Evolutionary conservation across 2,113 vertebrate genomes (phyloP).

Genomic region (Sturnus vulgaris): DNA sequence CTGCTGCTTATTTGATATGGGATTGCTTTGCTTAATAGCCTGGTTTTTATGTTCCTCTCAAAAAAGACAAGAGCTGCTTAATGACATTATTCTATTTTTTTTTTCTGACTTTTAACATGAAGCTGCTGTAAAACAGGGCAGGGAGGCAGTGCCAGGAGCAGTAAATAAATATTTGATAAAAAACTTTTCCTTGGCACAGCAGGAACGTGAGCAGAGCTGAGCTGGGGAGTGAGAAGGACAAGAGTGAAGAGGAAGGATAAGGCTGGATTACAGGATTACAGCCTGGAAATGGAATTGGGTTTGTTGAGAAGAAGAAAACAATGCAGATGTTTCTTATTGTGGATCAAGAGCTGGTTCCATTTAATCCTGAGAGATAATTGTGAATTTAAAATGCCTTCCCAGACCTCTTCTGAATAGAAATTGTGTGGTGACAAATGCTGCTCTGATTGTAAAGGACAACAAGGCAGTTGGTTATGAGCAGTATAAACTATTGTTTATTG

Average conservation of each 20-base stretch:
- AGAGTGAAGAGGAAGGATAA: not conserved
- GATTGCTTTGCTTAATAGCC: not conserved
- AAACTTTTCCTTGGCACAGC: not conserved
- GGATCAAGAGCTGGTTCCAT: not conserved
- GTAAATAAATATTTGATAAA: conserved; percentile 35
- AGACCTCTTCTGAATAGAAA: not conserved
- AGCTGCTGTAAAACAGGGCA: not conserved
- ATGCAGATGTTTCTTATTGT: not conserved
- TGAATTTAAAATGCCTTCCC: not conserved
- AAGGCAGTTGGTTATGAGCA: not conserved
- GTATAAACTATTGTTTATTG: not conserved
- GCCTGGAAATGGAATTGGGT: not conserved
- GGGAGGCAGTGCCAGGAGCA: not conserved
- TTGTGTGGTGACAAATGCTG: not conserved
- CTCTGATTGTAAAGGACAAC: not conserved
- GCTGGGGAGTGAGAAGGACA: not conserved
- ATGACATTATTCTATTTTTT: not conserved
- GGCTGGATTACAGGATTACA: not conserved
- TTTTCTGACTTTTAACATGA: not conserved
- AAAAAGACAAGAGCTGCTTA: not conserved
- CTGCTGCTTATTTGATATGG: rapidly evolving
- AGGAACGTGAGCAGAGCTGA: not conserved
- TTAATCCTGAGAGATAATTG: not conserved
- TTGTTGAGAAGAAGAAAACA: not conserved
- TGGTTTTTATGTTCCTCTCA: not conserved